These are phyloP conservation scores for Passer montanus DNA, from an alignment of 2,113 vertebrate species.

Conservation along the genomic window DNA sequence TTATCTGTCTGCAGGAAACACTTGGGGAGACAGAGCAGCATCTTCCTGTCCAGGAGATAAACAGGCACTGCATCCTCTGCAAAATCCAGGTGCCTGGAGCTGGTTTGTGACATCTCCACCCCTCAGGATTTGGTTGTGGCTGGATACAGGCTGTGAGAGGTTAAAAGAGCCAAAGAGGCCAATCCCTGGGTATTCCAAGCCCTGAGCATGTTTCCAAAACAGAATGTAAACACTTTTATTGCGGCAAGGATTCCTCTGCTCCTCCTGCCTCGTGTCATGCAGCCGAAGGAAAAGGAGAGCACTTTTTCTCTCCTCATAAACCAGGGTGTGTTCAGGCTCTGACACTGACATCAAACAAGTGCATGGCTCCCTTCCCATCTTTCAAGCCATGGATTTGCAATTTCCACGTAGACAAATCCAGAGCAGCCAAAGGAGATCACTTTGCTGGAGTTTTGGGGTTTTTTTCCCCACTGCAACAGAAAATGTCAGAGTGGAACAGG, in stretches of 20 bases:
- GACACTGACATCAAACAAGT: background rate
- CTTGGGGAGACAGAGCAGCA: background rate
- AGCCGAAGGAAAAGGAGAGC: background rate
- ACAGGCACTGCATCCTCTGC: background rate
- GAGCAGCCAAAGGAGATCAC: background rate
- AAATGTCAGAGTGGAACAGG: accelerated
- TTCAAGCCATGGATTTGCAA: background rate
- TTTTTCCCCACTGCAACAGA: background rate
- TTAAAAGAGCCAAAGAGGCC: background rate
- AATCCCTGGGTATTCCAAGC: background rate
- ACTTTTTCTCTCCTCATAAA: constrained; percentile 3
- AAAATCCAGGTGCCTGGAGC: background rate
- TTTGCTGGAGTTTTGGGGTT: background rate
- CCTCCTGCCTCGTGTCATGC: background rate
- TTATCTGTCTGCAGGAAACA: background rate
- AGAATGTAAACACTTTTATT: constrained; percentile 14
- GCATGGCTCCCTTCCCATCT: constrained; percentile 15
- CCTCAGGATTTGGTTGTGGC: background rate
- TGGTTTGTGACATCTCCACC: background rate
- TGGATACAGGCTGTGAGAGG: background rate
- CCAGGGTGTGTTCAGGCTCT: constrained; percentile 15
- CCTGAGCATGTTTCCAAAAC: constrained; percentile 32
- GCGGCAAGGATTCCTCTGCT: background rate
- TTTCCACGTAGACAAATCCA: background rate
- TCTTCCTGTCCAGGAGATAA: background rate